Base-by-base conservation (phyloP, 2,113 vertebrate genomes). In the Chlorodrepanis virens region DNA sequence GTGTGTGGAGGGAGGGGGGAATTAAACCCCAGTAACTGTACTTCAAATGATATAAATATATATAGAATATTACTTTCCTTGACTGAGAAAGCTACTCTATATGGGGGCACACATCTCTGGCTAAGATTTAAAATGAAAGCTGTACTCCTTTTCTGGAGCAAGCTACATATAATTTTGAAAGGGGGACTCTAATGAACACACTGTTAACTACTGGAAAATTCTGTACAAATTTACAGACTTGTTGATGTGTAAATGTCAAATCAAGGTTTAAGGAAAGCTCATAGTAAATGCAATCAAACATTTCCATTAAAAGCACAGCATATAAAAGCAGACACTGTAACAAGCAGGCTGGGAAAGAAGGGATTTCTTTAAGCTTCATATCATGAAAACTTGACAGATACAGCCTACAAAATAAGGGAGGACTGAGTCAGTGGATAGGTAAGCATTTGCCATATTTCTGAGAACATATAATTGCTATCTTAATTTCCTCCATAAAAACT, bases 1-100 rank as follows among this genome's bases (percentile, higher is more conserved):
- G 25, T 72, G 13, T 31, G 17, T 35, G 4, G 15, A 15, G 18
- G 5, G 4, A n/a, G 3, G 4, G 2, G 7, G 24, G 2, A 5
- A 33, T 25, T 65, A 12, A 76, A 57, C 14, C n/a, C 8, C 6
- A 25, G n/a, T 14, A 29, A 93, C 23, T 81, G 12, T 44, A 27
- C 4, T 76, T 69, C 19, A 44, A 25, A 52, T 60, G 50, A 60
- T 21, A 33, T 44, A 44, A 45, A 11, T 33, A 22, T 28, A 29
- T 1, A 40, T 2, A 59, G 11, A 83, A 21, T 60, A 69, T 47
- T 35, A 52, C 65, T 88, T 69, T 35, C 53, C 81, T 60, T 75
- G 40, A 40, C 42, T 76, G 49, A 83, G 35, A 78, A 94, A 31
- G 47, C 14, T 24, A 45, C 16, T 71, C 5, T 44, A 5, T 8